Percentiles rank a stretch among this genome's conserved stretches.
Evolutionary conservation across 2,888 invertebrate species (phyloP).

Genomic region (Noctua fimbriata): DNA sequence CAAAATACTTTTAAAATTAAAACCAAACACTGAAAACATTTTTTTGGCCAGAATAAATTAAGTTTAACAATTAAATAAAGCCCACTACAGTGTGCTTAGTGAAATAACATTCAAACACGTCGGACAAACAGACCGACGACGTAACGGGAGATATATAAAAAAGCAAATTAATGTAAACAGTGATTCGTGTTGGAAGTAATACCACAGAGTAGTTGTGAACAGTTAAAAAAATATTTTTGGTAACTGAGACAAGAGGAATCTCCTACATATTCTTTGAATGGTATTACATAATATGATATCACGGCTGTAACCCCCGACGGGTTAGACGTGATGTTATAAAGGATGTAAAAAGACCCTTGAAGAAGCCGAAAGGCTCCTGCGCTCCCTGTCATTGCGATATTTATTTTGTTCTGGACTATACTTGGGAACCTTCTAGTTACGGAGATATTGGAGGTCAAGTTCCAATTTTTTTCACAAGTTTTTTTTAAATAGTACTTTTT

Average conservation of each 20-base stretch:
- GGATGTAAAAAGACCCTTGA: too few relatives aligned
- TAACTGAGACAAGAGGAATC: background rate
- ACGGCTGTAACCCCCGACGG: background rate
- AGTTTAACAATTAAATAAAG: slow-evolving; percentile 35
- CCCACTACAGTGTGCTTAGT: slow-evolving; percentile 27
- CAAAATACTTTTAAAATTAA: slow-evolving; percentile 20
- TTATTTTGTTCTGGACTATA: too few relatives aligned
- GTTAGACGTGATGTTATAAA: background rate
- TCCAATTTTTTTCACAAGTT: too few relatives aligned
- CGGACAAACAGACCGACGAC: slow-evolving; percentile 32
- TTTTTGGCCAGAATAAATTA: slow-evolving; percentile 6
- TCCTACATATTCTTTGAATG: background rate
- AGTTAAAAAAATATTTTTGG: background rate
- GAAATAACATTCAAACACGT: slow-evolving; percentile 48
- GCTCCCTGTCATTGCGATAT: too few relatives aligned
- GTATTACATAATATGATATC: background rate
- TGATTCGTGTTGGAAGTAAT: slow-evolving; percentile 33
- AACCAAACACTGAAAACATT: slow-evolving; percentile 24
- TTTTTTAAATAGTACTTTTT: too few relatives aligned
- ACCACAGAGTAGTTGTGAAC: slow-evolving; percentile 20
- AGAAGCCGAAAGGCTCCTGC: too few relatives aligned
- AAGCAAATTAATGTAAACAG: slow-evolving; percentile 54
- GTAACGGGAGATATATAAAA: slow-evolving; percentile 42
- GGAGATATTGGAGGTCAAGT: too few relatives aligned
- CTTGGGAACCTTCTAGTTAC: too few relatives aligned